phyloP scores from a whole-genome alignment of 2,113 vertebrate species.

The Cranoglanis bouderius region DNA sequence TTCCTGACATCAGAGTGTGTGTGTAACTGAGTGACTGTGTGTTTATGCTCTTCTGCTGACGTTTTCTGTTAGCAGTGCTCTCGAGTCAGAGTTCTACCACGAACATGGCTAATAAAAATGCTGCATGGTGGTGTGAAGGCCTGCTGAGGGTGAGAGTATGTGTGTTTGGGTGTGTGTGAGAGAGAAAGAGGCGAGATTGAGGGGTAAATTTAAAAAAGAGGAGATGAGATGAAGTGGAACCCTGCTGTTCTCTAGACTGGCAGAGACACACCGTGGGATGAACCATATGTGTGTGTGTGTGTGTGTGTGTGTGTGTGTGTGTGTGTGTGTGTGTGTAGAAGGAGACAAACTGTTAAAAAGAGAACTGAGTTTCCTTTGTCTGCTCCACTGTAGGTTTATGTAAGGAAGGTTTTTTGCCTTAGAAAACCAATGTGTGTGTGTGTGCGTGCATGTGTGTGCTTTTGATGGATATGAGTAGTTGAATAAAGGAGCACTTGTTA shows the following conservation, averaged over 20 bases:
- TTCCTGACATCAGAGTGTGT: not conserved
- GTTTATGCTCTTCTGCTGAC: constrained; percentile 1
- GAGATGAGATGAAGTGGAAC: not conserved
- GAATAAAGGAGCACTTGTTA: not conserved
- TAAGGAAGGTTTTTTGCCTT: no score
- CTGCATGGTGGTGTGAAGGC: constrained; percentile 6
- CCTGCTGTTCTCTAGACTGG: constrained; percentile 1
- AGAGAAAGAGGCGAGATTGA: not conserved
- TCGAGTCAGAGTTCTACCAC: not conserved
- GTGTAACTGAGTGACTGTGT: constrained; percentile 4
- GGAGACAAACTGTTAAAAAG: not conserved
- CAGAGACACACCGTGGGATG: not conserved
- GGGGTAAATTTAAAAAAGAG: not conserved
- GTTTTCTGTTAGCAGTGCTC: constrained; percentile 2
- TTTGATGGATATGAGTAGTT: not conserved
- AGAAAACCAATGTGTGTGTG: no score
- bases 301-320: not conserved
- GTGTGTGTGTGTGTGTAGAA: not conserved
- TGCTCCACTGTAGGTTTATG: not conserved
- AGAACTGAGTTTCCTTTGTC: not conserved
- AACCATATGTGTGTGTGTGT: not conserved
- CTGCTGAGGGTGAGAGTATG: not conserved
- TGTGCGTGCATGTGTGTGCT: not conserved
- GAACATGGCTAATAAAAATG: constrained; percentile 28
- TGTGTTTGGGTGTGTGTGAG: not conserved